Evolutionary conservation across 2,113 vertebrate species (phyloP), one percentile per base, ranked within the genome.

Genomic region (Picathartes gymnocephalus): DNA sequence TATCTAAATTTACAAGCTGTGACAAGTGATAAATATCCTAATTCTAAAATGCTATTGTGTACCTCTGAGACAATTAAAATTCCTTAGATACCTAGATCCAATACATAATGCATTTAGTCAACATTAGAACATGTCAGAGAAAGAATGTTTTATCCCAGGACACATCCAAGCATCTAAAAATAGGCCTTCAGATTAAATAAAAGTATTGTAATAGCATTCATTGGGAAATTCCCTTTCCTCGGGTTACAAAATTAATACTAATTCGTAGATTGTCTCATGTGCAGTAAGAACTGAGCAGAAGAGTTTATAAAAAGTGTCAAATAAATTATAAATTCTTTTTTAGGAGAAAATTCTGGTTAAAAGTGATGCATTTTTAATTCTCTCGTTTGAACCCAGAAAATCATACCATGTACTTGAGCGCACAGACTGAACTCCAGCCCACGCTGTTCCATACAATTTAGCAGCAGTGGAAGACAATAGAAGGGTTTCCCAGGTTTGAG

Each of bases 21-120:
- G 81, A 97, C 90, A 97, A 95, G 81, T 94, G 95, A 95, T 95
- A 97, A 97, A 97, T 96, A 93, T 60, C 61, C 84, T 87, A 91
- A 89, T 86, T 97, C 88, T 84, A 91, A 93, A 97, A 95, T 84
- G 62, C 83, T 87, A 94, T 97, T 91, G 80, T 90, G 50, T 95
- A 97, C 93, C 64, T 93, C 93, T 51, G 68, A 92, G 87, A 96
- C 82, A 95, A 91, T 95, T 96, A 95, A 95, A 96, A 97, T 97
- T 96, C 96, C 86, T 94, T 81, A 89, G 93, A 95, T 95, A 95
- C 83, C 89, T 95, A 93, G 44, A 86, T 93, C 92, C 51, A 92
- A 91, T 97, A 96, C 78, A 97, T 92, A 97, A 96, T 95, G 70
- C 79, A 81, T 90, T 95, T 87, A 94, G 84, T 81, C 91, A 92